Evolutionary conservation across 2,888 invertebrate species (phyloP).

Genomic region (Chorisops tibialis): DNA sequence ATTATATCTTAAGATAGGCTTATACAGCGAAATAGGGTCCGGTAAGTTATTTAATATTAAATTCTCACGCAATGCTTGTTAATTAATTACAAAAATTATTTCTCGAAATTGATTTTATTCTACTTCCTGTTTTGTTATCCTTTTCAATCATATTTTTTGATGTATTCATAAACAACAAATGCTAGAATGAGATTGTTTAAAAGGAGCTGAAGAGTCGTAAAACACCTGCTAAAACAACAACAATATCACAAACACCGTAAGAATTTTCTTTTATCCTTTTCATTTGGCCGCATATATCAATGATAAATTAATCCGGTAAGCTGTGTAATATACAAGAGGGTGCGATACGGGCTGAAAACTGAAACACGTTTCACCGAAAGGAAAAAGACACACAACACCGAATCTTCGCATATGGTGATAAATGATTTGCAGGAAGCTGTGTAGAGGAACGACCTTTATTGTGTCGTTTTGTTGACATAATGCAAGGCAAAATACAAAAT

Average conservation of each 20-base stretch:
- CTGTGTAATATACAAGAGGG: conserved; percentile 2
- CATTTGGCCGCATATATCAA: neutral
- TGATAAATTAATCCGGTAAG: conserved; percentile 20
- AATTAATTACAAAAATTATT: no score
- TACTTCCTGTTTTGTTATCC: no score
- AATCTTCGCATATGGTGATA: neutral
- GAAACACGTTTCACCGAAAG: no score
- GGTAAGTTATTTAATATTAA: no score
- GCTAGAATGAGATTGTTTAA: conserved; percentile 15
- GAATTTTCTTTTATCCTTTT: no score
- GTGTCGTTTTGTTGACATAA: neutral
- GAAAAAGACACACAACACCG: no score
- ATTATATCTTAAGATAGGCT: no score
- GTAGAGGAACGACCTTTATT: neutral
- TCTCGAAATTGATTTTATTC: no score
- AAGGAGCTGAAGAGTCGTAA: neutral
- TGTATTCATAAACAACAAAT: no score
- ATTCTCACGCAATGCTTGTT: no score
- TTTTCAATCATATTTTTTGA: no score
- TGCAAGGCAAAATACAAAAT: neutral
- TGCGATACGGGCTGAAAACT: neutral
- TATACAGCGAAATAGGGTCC: no score
- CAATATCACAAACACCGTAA: conserved; percentile 5
- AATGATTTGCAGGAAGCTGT: neutral
- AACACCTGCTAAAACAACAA: neutral